A percentile compares a stretch with the other conserved stretches of the same genome.
phyloP scores from a whole-genome alignment of 2,888 invertebrate genomes.

The Mimachlamys varia region DNA sequence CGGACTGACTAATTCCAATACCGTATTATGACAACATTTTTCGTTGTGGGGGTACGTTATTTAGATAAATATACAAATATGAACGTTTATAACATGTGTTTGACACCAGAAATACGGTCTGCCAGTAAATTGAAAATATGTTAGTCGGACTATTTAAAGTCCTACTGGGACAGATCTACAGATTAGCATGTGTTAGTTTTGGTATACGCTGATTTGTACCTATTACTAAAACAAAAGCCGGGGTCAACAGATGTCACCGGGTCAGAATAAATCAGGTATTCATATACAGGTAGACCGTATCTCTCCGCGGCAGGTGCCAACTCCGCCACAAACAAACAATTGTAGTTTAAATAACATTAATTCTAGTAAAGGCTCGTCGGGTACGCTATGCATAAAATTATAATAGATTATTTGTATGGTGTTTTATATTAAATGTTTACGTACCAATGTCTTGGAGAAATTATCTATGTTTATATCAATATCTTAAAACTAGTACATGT shows the following conservation, averaged over 20 bases:
- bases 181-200: not conserved
- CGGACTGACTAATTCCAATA: too few relatives aligned
- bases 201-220: not conserved
- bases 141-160: not conserved
- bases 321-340: not conserved
- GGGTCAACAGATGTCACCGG: not conserved
- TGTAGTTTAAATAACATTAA: conserved; percentile 23
- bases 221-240: conserved; percentile 20
- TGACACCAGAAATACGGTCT: not conserved
- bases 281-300: not conserved
- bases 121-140: not conserved
- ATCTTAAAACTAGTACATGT: not conserved
- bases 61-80: too few relatives aligned
- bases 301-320: conserved; percentile 12
- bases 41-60: too few relatives aligned
- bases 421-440: not conserved
- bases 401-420: not conserved
- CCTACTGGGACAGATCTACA: not conserved
- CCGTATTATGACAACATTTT: too few relatives aligned
- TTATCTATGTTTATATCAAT: too few relatives aligned
- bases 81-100: not conserved
- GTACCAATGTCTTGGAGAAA: not conserved
- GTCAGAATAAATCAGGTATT: not conserved
- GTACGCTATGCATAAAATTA: not conserved
- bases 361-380: not conserved